Evolutionary conservation across 2,888 invertebrate genomes (phyloP).

Genomic region (Xestia rhomboidea): DNA sequence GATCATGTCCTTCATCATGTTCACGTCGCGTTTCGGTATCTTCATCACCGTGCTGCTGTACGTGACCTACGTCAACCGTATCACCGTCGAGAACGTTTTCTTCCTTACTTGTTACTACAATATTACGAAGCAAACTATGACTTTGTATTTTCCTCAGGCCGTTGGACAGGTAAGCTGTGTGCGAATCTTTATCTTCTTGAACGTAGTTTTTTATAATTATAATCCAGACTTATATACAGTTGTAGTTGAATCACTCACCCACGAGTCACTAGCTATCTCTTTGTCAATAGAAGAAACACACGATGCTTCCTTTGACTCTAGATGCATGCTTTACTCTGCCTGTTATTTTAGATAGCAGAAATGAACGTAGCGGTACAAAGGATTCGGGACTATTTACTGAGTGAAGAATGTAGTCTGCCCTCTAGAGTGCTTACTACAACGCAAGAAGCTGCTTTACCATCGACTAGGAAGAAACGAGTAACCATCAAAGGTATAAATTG

Average conservation of each 20-base stretch:
- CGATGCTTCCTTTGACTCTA: background rate
- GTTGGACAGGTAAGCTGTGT: constrained; percentile 83
- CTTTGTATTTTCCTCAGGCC: constrained; percentile 92
- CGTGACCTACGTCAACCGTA: constrained; percentile 90
- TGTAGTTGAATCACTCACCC: background rate
- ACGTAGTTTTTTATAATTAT: no score
- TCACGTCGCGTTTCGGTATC: constrained; percentile 92
- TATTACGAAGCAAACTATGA: constrained; percentile 93
- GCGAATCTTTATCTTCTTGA: background rate
- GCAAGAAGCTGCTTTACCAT: constrained; percentile 57
- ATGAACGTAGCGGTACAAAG: constrained; percentile 87
- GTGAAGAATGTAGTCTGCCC: constrained; percentile 82
- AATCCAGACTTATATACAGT: no score
- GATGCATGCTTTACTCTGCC: background rate
- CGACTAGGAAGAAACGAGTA: constrained; percentile 80
- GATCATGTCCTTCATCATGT: constrained; percentile 92
- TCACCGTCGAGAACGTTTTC: constrained; percentile 94
- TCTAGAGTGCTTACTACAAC: constrained; percentile 62
- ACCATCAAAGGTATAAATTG: constrained; percentile 76
- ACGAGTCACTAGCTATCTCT: background rate
- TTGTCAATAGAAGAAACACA: background rate
- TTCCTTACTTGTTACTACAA: constrained; percentile 94
- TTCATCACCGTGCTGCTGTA: constrained; percentile 93
- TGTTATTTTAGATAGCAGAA: constrained; percentile 82
- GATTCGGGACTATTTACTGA: constrained; percentile 84